Percentiles rank a stretch among this genome's conserved stretches.
Evolutionary conservation across 1,140 invertebrate species (phyloP).

Genomic region (Magallana ariakensis): DNA sequence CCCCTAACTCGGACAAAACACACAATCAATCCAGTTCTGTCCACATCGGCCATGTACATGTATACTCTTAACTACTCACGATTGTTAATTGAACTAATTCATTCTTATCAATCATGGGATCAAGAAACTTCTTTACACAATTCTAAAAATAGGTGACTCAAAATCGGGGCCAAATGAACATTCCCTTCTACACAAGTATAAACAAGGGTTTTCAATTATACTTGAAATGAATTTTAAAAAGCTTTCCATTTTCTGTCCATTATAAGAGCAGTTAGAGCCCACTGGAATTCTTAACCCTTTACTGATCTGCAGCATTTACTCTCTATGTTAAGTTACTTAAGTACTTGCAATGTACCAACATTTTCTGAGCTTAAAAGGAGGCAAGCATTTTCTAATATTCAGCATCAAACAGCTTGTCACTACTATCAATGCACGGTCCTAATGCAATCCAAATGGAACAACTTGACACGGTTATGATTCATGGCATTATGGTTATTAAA

Average conservation of each 20-base stretch:
- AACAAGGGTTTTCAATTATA: slow-evolving; percentile 17
- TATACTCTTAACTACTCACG: too few species aligned
- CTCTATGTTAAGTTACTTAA: neutral
- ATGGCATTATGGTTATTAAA: too few species aligned
- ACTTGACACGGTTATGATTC: too few species aligned
- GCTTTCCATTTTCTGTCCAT: neutral
- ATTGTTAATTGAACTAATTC: slow-evolving; percentile 1
- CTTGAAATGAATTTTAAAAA: neutral
- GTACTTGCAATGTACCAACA: neutral
- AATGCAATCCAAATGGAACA: too few species aligned
- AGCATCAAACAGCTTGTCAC: too few species aligned
- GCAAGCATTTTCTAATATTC: too few species aligned
- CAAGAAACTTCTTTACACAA: slow-evolving; percentile 9
- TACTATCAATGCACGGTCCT: too few species aligned
- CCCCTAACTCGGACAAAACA: too few species aligned
- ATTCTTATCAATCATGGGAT: neutral
- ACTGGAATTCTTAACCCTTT: neutral
- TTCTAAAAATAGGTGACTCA: too few species aligned
- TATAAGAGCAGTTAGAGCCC: neutral
- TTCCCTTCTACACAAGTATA: neutral
- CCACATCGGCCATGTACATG: too few species aligned
- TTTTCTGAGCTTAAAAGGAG: neutral
- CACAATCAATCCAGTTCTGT: too few species aligned
- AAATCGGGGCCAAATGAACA: too few species aligned
- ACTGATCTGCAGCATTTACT: neutral